Evolutionary conservation across 2,113 vertebrate species (phyloP), one percentile per base, ranked within the genome.

Genomic region (Leucoraja erinaceus): DNA sequence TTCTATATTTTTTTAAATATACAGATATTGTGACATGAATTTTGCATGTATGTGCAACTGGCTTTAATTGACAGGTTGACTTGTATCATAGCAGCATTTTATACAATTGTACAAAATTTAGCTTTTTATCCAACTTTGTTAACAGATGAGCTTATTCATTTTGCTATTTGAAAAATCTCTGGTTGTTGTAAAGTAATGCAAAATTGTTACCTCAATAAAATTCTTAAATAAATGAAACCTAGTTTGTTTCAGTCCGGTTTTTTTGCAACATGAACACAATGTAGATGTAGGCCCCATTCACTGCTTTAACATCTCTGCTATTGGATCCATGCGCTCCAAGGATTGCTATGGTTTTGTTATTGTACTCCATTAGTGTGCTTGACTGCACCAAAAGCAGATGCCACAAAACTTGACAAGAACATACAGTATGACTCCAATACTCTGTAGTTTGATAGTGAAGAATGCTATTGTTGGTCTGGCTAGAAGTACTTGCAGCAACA

Each of bases 191-290:
- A 91, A 72, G 33, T 54, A 91, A 91, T 91, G 90, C 90, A 91
- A 91, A 91, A 91, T 91, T 91, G 90, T 91, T 91, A 91, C 88
- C 90, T 91, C 66, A 72, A 72, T 91, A 91, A 91, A 91, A 20
- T 54, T 0, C 20, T 91, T 68, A 68, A 38, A 91, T 28, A 72
- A 91, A 70, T 6, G 0, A 10, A 56, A 25, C 28, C 59, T 31
- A 59, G 4, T 86, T 33, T 61, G 83, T 88, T 59, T 63, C 6
- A 38, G 54, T 5, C 6, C 56, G 16, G 0, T 59, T 63, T 6
- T 28, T 22, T 63, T 88, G 9, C 33, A 90, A 33, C 3, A 7
- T 68, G 16, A 63, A 90, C 5, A 12, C 0, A 0, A 20, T n/a
- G 3, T 7, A 66, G 5, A 1, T 33, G 3, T 33, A 10, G 31